These are phyloP conservation scores for Amaurobius ferox DNA, from an alignment of 2,888 invertebrate species.

Conservation along the genomic window DNA sequence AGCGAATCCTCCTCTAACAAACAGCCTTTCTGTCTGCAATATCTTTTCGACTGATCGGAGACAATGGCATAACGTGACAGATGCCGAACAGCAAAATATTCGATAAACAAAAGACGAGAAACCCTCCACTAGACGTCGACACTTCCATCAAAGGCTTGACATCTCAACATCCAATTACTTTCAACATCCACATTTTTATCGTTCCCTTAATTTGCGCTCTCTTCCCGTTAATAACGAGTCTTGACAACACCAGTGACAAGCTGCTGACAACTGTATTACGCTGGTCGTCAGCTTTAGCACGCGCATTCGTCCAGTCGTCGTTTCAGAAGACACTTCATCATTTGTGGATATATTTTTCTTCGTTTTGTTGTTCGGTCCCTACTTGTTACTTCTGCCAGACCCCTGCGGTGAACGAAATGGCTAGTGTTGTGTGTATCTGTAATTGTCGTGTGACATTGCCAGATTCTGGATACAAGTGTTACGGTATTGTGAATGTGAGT, in stretches of 20 bases:
- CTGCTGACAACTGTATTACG: slow-evolving; percentile 68
- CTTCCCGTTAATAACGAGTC: slow-evolving; percentile 45
- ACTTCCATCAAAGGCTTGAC: slow-evolving; percentile 5
- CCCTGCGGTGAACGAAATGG: not conserved
- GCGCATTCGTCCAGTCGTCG: slow-evolving; percentile 27
- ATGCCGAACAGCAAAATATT: not conserved
- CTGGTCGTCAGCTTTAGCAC: slow-evolving; percentile 55
- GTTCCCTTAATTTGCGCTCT: slow-evolving; percentile 59
- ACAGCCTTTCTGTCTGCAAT: too few relatives aligned
- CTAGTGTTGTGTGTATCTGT: not conserved
- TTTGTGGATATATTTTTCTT: not conserved
- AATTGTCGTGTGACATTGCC: not conserved
- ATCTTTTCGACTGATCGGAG: not conserved
- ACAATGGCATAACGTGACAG: not conserved
- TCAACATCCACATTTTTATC: slow-evolving; percentile 34
- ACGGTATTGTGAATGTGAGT: too few relatives aligned
- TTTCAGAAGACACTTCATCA: not conserved
- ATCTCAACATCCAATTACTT: slow-evolving; percentile 60
- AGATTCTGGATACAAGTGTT: not conserved
- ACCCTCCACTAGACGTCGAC: not conserved
- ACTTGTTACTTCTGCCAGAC: not conserved
- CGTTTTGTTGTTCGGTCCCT: not conserved
- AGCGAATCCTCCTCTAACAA: too few relatives aligned
- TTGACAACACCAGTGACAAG: slow-evolving; percentile 65
- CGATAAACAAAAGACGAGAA: not conserved